Conservation (phyloP, 2,888 invertebrate genomes). For the Nebria brevicollis region DNA sequence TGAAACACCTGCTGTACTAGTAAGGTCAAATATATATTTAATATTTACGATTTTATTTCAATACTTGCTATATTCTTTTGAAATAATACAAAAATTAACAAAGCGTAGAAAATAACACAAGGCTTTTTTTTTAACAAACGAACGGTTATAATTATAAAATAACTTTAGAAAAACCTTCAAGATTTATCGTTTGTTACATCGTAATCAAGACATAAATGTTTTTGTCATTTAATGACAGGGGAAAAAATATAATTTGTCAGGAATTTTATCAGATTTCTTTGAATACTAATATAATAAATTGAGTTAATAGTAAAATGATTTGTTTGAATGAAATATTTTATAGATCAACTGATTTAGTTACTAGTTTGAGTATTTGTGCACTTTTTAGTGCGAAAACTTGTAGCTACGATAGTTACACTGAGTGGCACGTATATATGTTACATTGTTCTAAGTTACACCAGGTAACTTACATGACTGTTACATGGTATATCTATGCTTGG, state of each 20-base stretch:
- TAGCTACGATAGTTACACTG: neutral
- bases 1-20: neutral
- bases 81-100: conserved; percentile 18
- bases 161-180: conserved; percentile 25
- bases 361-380: neutral
- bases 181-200: conserved; percentile 22
- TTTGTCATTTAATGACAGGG: neutral
- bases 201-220: neutral
- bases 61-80: neutral
- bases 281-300: neutral
- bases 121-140: conserved; percentile 17
- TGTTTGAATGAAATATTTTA: neutral
- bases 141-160: conserved; percentile 29
- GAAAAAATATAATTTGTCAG: neutral
- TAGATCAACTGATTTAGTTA: neutral
- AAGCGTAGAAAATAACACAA: conserved; percentile 26
- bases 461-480: neutral
- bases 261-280: neutral
- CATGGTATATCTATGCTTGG: neutral
- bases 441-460: neutral
- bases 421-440: neutral
- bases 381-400: neutral
- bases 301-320: too few species aligned
- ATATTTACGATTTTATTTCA: conserved; percentile 5
- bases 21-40: conserved; percentile 19